A percentile compares a stretch with the other conserved stretches of the same genome.
Evolutionary conservation across 1,140 invertebrate genomes (phyloP).

Genomic region (Drosophila sturtevanti): DNA sequence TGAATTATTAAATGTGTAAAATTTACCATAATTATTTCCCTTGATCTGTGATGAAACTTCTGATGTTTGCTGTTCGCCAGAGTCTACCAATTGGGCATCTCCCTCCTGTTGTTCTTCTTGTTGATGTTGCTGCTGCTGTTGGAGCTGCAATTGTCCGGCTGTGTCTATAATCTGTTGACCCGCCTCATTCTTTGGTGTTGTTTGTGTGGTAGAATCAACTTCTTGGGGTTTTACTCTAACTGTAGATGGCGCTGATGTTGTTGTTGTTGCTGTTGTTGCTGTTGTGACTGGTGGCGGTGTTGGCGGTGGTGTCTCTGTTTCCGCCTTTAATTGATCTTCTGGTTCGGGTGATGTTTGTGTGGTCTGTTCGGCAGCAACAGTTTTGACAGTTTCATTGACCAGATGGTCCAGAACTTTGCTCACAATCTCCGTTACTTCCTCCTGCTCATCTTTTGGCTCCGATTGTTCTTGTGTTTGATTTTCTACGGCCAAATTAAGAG

Average conservation of each 20-base stretch:
- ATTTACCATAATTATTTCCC: constrained; percentile 90
- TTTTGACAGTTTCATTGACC: constrained; percentile 67
- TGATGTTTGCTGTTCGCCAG: constrained; percentile 84
- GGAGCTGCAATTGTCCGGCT: constrained; percentile 20
- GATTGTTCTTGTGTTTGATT: neutral
- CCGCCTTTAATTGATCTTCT: neutral
- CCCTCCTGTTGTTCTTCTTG: constrained; percentile 13
- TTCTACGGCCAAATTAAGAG: constrained; percentile 44
- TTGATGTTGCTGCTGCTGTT: neutral
- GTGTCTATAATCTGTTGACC: constrained; percentile 28
- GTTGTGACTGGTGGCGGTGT: constrained; percentile 1
- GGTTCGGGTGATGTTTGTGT: constrained; percentile 52
- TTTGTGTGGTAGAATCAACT: constrained; percentile 77
- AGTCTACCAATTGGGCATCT: constrained; percentile 12
- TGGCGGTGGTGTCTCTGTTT: constrained; percentile 12
- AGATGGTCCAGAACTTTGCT: constrained; percentile 65
- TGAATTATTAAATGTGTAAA: too few relatives aligned
- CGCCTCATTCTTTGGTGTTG: constrained; percentile 72
- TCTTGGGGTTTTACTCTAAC: constrained; percentile 60
- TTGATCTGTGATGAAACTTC: constrained; percentile 84
- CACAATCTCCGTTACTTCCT: constrained; percentile 68
- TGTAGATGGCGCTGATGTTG: constrained; percentile 1
- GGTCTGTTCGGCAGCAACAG: constrained; percentile 53
- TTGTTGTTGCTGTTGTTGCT: too few relatives aligned
- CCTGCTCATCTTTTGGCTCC: neutral